Conservation (phyloP, 2,113 vertebrate genomes). For the Sterrhoptilus dennistouni region DNA sequence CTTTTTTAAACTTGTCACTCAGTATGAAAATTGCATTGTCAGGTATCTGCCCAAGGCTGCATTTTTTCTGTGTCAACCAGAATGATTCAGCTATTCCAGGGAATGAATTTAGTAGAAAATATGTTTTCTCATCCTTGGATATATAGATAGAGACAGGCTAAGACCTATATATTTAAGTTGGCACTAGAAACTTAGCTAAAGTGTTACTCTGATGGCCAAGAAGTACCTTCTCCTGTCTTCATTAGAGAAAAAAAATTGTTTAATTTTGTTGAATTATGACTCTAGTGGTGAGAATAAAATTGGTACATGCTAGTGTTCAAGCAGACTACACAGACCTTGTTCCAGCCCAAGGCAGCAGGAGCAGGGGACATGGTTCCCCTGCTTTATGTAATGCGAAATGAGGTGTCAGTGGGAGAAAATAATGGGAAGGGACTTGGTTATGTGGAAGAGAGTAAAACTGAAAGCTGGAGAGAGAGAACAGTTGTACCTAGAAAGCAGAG, state of each 20-base stretch:
- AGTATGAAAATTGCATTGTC: not conserved
- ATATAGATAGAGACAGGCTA: not conserved
- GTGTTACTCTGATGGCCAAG: not conserved
- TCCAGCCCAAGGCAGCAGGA: not conserved
- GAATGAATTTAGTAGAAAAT: not conserved
- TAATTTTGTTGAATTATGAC: not conserved
- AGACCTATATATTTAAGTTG: not conserved
- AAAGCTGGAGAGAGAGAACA: not conserved
- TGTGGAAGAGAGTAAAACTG: not conserved
- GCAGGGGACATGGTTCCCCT: not conserved
- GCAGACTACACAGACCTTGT: not conserved
- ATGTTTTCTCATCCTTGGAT: not conserved
- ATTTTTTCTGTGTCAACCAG: not conserved
- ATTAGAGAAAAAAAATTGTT: not conserved
- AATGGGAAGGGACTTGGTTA: not conserved
- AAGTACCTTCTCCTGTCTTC: not conserved
- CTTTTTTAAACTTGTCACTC: not conserved
- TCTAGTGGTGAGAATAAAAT: not conserved
- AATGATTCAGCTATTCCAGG: conserved; percentile 10
- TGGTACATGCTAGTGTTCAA: not conserved
- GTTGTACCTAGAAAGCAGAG: not conserved
- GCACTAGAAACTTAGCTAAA: not conserved
- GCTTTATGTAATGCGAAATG: not conserved
- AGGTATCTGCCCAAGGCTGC: not conserved
- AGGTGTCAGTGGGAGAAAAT: not conserved